Conservation (phyloP, 2,888 invertebrate genomes). For the Pristionchus exspectatus region DNA sequence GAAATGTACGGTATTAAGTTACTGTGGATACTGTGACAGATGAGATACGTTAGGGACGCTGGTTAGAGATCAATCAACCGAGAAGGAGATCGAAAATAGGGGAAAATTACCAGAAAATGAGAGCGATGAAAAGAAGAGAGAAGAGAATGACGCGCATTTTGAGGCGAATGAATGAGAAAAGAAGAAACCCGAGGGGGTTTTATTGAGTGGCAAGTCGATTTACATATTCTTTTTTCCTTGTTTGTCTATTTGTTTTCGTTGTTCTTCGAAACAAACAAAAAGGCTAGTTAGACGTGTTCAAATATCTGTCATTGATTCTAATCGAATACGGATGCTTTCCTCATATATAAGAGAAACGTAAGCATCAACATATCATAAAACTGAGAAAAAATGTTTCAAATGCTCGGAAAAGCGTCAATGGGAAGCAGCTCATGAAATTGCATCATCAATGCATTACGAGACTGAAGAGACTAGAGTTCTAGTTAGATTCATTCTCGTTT, state of each 20-base stretch:
- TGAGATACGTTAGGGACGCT: background rate
- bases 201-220: background rate
- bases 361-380: too few species aligned
- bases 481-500: too few species aligned
- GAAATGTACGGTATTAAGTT: background rate
- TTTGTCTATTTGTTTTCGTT: background rate
- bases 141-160: conserved; percentile 12
- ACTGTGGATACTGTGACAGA: background rate
- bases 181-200: background rate
- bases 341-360: too few species aligned
- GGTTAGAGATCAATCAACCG: background rate
- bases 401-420: background rate
- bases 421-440: background rate
- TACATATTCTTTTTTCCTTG: background rate
- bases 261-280: too few species aligned
- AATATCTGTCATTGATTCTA: too few species aligned
- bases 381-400: too few species aligned
- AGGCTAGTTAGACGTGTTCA: too few species aligned
- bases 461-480: background rate
- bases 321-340: too few species aligned
- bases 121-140: conserved; percentile 22
- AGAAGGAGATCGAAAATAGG: background rate
- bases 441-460: background rate
- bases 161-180: conserved; percentile 10
- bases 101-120: background rate